Evolutionary conservation across 2,113 vertebrate genomes (phyloP), one percentile per base, ranked within the genome.

Genomic region (Hemichromis elongatus): DNA sequence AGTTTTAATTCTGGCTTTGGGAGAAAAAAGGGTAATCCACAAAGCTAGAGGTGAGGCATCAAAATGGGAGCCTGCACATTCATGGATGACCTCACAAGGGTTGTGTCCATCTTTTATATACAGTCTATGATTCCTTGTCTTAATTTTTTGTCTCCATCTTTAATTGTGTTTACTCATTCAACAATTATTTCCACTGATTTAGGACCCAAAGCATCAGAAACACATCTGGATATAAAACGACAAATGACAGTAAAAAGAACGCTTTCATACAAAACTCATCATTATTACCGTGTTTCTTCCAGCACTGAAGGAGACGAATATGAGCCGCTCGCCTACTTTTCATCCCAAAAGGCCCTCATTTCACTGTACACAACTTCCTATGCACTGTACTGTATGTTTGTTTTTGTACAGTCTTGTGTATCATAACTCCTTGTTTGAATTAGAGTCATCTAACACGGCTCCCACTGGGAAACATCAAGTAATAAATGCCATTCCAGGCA

Each of bases 381-480:
- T 56, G 79, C 79, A 12, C 13, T n/a, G 33, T 61, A 53, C 37
- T 79, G 19, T 16, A 8, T 93, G 92, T 95, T 94, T 94, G 91
- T 95, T 92, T 94, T 92, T 79, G 42, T 30, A 3, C 78, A 88
- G 87, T 94, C 89, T 91, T 91, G 90, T 90, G 88, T 86, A 87
- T 86, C 85, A 50, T 45, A 77, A 87, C 84, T 85, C 56, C n/a
- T 81, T 92, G 88, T 91, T 92, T 92, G 91, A 95, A 88, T 91
- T 89, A 85, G 83, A 90, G 68, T 89, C 88, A 90, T 92, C 85
- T 88, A 73, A 78, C 86, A 54, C 54, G 3, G 28, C 45, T 88
- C 91, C 92, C 90, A n/a, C 84, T 61, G 92, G 95, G 95, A 94
- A 92, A 89, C 89, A 89, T 94, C 93, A 92, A 81, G 85, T 80